phyloP scores from a whole-genome alignment of 2,797 vertebrate species.

The Kryptopterus vitreolus region DNA sequence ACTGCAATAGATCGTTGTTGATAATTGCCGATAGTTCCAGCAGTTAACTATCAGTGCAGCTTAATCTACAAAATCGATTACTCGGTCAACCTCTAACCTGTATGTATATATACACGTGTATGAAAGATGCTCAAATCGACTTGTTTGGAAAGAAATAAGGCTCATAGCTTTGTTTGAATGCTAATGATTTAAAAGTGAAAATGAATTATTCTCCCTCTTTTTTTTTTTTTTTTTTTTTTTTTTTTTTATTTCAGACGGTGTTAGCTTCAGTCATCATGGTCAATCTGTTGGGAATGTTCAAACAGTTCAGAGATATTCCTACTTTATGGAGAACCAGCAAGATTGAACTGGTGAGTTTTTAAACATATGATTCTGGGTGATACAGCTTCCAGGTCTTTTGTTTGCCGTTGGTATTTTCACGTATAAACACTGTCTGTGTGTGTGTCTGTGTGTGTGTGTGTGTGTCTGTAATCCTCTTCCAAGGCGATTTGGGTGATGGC shows the following conservation, averaged over 20 bases:
- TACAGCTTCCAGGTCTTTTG: constrained; percentile 21
- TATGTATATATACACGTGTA: too few species aligned
- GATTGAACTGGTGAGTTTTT: constrained; percentile 86
- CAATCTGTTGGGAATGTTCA: constrained; percentile 95
- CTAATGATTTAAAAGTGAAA: background rate
- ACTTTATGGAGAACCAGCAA: constrained; percentile 90
- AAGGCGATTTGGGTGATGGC: constrained; percentile 91
- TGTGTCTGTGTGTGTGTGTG: background rate
- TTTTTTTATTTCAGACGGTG: constrained; percentile 88
- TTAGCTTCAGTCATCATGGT: constrained; percentile 94
- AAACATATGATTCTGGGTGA: constrained; percentile 65
- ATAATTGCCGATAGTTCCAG: too few species aligned
- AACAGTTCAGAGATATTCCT: constrained; percentile 86
- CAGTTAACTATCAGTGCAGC: too few species aligned
- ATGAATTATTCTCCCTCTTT: background rate
- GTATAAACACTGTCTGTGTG: constrained; percentile 4
- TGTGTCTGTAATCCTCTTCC: constrained; percentile 34
- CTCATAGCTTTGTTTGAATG: too few species aligned
- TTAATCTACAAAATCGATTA: too few species aligned
- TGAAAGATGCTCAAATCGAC: too few species aligned
- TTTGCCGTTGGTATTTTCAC: background rate
- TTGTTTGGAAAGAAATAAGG: background rate
- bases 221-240: constrained; percentile 35
- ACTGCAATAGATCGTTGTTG: too few species aligned
- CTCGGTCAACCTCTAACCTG: too few species aligned